Percentiles rank a stretch among this genome's conserved stretches.
These are phyloP conservation scores for Stratiolaelaps scimitus DNA, from an alignment of 1,140 invertebrate species.

Conservation along the genomic window DNA sequence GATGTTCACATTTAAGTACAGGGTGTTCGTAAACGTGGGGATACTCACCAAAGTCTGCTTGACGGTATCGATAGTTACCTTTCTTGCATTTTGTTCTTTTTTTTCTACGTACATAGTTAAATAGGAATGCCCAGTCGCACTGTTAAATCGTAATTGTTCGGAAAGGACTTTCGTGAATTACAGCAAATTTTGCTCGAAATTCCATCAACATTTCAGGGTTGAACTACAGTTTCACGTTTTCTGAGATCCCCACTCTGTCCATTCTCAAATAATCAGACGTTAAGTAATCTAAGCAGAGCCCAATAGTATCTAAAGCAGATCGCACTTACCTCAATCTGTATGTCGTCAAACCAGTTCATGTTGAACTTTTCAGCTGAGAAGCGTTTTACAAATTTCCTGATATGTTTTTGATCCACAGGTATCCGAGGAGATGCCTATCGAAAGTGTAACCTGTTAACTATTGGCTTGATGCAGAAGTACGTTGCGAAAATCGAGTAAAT, in stretches of 20 bases:
- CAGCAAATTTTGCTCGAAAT: too few relatives aligned
- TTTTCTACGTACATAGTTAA: constrained; percentile 29
- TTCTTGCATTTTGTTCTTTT: constrained; percentile 30
- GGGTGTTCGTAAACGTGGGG: background rate
- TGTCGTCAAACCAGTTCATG: constrained; percentile 70
- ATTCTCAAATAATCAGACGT: too few relatives aligned
- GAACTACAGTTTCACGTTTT: too few relatives aligned
- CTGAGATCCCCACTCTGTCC: too few relatives aligned
- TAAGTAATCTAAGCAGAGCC: too few relatives aligned
- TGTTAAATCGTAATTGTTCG: too few relatives aligned
- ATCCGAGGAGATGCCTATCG: constrained; percentile 52
- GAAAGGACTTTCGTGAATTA: too few relatives aligned
- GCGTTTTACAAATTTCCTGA: constrained; percentile 52
- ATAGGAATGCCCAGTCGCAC: too few relatives aligned
- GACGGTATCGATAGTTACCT: constrained; percentile 20
- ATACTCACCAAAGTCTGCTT: constrained; percentile 23
- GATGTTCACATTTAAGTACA: background rate
- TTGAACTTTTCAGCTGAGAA: constrained; percentile 51
- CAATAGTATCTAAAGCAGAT: constrained; percentile 29
- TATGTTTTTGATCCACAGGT: constrained; percentile 51
- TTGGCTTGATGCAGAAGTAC: too few relatives aligned
- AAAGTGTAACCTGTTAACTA: constrained; percentile 29
- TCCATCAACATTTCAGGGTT: too few relatives aligned
- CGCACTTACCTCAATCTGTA: constrained; percentile 49
- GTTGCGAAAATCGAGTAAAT: too few relatives aligned